phyloP scores from a whole-genome alignment of 2,797 vertebrate genomes.

The Hyperoplus immaculatus region DNA sequence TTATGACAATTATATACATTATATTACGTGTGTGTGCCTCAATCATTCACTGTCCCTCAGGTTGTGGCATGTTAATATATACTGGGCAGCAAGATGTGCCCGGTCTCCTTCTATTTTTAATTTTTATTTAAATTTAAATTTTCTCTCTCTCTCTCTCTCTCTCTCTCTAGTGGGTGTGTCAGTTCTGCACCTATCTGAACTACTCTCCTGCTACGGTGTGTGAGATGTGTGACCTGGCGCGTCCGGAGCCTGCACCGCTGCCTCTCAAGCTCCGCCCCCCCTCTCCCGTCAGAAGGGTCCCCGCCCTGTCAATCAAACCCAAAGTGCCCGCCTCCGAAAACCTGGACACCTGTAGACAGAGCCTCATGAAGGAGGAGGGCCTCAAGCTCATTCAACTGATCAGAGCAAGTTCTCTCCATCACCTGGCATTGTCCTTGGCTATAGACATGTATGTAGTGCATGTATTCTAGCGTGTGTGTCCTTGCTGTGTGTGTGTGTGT shows the following conservation, averaged over 20 bases:
- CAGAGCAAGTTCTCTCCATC: slow-evolving; percentile 74
- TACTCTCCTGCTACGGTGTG: slow-evolving; percentile 84
- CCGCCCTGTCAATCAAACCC: slow-evolving; percentile 68
- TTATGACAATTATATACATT: no score
- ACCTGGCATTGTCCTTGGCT: no score
- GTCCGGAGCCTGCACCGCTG: slow-evolving; percentile 76
- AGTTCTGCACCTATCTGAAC: slow-evolving; percentile 92
- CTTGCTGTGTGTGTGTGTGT: slow-evolving; percentile 7
- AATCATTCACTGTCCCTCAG: no score
- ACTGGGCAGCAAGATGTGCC: no score
- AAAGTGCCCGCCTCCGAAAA: slow-evolving; percentile 74
- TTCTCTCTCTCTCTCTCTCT: background rate
- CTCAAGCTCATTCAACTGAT: slow-evolving; percentile 89
- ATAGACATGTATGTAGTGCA: background rate
- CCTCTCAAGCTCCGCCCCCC: slow-evolving; percentile 78
- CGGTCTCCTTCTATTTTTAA: no score
- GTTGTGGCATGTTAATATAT: no score
- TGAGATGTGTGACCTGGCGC: slow-evolving; percentile 88
- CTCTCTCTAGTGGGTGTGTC: slow-evolving; percentile 86
- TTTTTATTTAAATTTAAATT: no score
- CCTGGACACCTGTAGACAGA: slow-evolving; percentile 85
- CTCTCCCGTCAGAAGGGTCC: slow-evolving; percentile 76
- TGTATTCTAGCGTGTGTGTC: background rate
- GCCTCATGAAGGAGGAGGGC: slow-evolving; percentile 88
- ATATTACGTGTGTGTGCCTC: no score